Base-by-base conservation (phyloP, 2,888 invertebrate species). In the Phyllotreta cruciferae region DNA sequence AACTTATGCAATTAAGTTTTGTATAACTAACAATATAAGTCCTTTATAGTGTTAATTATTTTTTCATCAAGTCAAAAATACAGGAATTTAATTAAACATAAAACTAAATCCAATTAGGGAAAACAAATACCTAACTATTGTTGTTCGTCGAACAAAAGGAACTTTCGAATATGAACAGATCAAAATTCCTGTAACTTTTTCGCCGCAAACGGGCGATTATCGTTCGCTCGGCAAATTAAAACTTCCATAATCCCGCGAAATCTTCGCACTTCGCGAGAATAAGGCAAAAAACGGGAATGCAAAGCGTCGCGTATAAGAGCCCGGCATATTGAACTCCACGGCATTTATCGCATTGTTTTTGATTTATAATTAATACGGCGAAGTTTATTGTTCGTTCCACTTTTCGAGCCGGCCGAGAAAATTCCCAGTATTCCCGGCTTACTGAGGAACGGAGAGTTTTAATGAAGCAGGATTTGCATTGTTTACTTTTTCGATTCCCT, bases 281-380 rank as follows among this genome's bases (percentile, higher is more conserved):
- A 56, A 55, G 49, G 41, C 50, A 64, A 60, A 57, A 54, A 64
- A 50, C 60, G 55, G 13, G 35, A 39, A 54, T 14, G 49, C 38
- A 6, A 6, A 13, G 11, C 52, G 13, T 37, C 11, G 37, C 36
- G 11, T 5, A 11, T 37, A 35, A 37, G 24, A 49, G 42, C 35
- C 56, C 24, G 58, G 39, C 38, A 52, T 60, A 60, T 53, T 56
- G 66, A 62, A 66, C 60, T 57, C 53, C 35, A 42, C 42, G 53
- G 62, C 56, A 47, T 61, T 66, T 62, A 60, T 60, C 60, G 44
- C 52, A 60, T 60, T 58, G 67, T 65, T 60, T 67, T 67, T 61
- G 58, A 55, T 57, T 65, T 67, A 63, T 65, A 67, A 67, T 67
- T 67, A 67, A 65, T 67, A 67, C 58, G 44, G 52, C 14, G 11